Conservation (phyloP, 2,888 invertebrate genomes). For the Pseudoips prasinana region DNA sequence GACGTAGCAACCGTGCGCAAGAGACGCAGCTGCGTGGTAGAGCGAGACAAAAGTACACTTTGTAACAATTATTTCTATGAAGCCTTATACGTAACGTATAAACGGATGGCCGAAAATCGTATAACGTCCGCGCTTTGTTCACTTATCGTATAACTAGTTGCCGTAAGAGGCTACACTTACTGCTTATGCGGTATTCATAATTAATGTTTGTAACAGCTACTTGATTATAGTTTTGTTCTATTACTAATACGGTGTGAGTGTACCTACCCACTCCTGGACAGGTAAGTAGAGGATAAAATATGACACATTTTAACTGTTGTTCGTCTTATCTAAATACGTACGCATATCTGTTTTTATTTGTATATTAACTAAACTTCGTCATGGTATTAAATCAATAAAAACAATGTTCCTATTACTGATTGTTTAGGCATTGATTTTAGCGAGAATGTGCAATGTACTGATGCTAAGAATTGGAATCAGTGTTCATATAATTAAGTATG, state of each 20-base stretch:
- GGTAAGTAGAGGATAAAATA: not conserved
- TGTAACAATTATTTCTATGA: constrained; percentile 70
- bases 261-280: constrained; percentile 1
- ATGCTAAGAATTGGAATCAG: too few species aligned
- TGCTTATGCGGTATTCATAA: constrained; percentile 43
- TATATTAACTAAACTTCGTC: too few species aligned
- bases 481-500: too few species aligned
- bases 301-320: too few species aligned
- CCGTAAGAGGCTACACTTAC: constrained; percentile 47
- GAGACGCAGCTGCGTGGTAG: constrained; percentile 41
- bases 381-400: too few species aligned
- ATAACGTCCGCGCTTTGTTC: constrained; percentile 72
- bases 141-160: constrained; percentile 43
- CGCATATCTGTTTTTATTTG: too few species aligned
- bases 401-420: too few species aligned
- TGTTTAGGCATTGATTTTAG: too few species aligned
- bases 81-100: constrained; percentile 72
- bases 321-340: too few species aligned
- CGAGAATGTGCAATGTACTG: too few species aligned
- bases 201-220: constrained; percentile 15
- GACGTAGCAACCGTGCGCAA: constrained; percentile 63
- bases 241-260: not conserved
- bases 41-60: constrained; percentile 49
- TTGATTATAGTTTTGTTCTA: constrained; percentile 2
- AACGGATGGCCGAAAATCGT: constrained; percentile 74